phyloP scores from a whole-genome alignment of 1,140 invertebrate genomes.

The Contarinia nasturtii region DNA sequence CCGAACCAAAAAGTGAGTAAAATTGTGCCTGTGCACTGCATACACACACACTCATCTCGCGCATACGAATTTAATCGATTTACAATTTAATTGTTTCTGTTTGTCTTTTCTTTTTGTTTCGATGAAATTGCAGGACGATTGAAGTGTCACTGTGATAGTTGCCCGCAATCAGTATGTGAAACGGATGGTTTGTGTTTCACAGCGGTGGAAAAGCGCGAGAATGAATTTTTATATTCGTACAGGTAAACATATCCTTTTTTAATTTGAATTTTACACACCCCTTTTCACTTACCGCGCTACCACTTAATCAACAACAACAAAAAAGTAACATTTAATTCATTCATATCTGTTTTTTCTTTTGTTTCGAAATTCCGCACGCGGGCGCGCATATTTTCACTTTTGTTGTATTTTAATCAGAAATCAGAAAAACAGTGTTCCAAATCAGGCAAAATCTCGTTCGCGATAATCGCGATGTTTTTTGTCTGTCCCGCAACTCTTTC shows the following conservation, averaged over 20 bases:
- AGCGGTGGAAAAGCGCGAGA: conserved; percentile 44
- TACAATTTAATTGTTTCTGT: neutral
- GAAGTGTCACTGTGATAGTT: conserved; percentile 60
- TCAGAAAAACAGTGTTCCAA: too few relatives aligned
- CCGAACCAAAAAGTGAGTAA: neutral
- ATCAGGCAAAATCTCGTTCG: too few relatives aligned
- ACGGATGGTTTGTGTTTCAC: conserved; percentile 80
- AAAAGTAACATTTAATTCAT: too few relatives aligned
- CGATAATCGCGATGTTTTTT: too few relatives aligned
- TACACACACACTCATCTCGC: neutral
- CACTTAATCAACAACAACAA: too few relatives aligned
- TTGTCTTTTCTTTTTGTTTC: neutral
- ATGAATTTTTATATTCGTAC: conserved; percentile 41
- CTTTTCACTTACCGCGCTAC: too few relatives aligned
- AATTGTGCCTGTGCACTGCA: neutral
- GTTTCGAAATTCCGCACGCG: too few relatives aligned
- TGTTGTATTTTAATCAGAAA: too few relatives aligned
- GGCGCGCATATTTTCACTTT: too few relatives aligned
- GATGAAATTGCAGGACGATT: conserved; percentile 14
- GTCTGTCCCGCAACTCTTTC: too few relatives aligned
- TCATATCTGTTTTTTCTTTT: too few relatives aligned
- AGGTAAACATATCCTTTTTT: conserved; percentile 33
- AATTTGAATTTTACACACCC: conserved; percentile 11
- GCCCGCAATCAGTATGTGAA: conserved; percentile 53
- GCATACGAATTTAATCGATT: neutral